These are phyloP conservation scores for Cryptotis parvus DNA, from an alignment of 2,113 vertebrate genomes.

Conservation along the genomic window DNA sequence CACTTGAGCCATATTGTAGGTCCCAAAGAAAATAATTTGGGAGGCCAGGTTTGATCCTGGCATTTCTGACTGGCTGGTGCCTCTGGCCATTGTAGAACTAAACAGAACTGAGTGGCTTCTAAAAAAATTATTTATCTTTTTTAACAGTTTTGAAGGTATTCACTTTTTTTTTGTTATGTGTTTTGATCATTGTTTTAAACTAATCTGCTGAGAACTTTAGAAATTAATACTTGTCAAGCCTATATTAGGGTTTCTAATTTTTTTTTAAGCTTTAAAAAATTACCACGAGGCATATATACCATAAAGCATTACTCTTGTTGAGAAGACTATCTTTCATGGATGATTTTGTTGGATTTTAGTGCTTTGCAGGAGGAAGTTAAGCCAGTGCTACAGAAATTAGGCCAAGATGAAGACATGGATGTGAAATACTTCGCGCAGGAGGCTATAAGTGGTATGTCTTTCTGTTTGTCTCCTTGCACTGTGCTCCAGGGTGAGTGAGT, in stretches of 20 bases:
- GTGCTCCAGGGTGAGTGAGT: neutral
- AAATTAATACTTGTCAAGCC: constrained; percentile 36
- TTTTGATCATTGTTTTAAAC: neutral
- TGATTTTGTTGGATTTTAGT: constrained; percentile 82
- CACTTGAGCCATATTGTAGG: too few relatives aligned
- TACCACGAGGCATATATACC: neutral
- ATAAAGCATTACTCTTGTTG: neutral
- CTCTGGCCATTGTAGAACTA: too few relatives aligned
- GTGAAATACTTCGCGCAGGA: constrained; percentile 96
- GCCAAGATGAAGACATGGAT: constrained; percentile 94
- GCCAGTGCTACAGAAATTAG: constrained; percentile 92
- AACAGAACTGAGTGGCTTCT: too few relatives aligned
- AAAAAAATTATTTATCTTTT: neutral
- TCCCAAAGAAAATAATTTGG: too few relatives aligned
- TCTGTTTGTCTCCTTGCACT: neutral
- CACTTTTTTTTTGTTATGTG: neutral
- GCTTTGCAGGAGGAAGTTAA: constrained; percentile 93
- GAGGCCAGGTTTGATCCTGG: too few relatives aligned
- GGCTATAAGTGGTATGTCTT: constrained; percentile 91
- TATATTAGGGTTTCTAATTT: too few relatives aligned
- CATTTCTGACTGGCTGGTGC: too few relatives aligned
- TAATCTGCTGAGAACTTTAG: constrained; percentile 12
- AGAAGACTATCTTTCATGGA: constrained; percentile 7
- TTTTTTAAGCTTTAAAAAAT: too few relatives aligned
- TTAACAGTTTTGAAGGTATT: neutral